Evolutionary conservation across 2,797 vertebrate genomes (phyloP).

Genomic region (Acomys russatus): DNA sequence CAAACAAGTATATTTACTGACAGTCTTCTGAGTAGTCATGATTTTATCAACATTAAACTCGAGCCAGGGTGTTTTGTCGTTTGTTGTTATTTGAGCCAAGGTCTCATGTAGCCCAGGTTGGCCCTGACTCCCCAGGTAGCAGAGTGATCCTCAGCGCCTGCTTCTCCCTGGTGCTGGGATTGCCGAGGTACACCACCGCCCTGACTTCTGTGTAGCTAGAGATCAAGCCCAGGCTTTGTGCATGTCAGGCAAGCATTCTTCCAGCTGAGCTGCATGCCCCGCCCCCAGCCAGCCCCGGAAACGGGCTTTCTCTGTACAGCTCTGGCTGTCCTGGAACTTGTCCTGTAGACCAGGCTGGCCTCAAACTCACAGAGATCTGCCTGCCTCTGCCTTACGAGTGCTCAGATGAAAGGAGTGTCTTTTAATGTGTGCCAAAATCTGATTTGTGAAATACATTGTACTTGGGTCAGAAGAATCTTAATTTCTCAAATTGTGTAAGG

Average conservation of each 20-base stretch:
- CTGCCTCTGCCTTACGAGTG: not conserved
- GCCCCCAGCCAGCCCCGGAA: no score
- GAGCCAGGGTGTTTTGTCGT: not conserved
- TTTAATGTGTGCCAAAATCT: not conserved
- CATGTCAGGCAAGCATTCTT: not conserved
- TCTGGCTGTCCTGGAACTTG: not conserved
- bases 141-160: not conserved
- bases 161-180: not conserved
- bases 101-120: not conserved
- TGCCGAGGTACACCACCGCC: not conserved
- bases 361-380: not conserved
- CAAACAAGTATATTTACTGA: not conserved
- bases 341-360: not conserved
- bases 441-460: constrained; percentile 21
- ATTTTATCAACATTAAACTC: constrained; percentile 44
- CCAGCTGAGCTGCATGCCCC: not conserved
- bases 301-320: not conserved
- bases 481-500: not conserved
- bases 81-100: not conserved
- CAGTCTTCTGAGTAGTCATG: constrained; percentile 33
- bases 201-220: not conserved
- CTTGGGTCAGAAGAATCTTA: constrained; percentile 32
- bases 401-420: not conserved
- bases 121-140: not conserved
- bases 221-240: not conserved